Base-by-base conservation (phyloP, 2,113 vertebrate species). In the Cepphus grylle region DNA sequence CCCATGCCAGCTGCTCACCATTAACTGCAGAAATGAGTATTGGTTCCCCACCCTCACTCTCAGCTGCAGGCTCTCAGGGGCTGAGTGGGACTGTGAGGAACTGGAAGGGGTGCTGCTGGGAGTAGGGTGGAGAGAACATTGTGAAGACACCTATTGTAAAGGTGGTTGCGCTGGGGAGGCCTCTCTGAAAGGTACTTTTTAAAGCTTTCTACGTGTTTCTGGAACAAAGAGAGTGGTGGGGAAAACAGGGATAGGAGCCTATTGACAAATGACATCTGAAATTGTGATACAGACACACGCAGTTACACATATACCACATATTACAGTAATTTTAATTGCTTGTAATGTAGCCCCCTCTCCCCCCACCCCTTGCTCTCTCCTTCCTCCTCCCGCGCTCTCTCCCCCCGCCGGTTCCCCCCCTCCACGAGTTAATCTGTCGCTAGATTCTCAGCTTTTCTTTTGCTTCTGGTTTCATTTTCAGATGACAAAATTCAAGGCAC, bases 401-500 rank as follows among this genome's bases (percentile, higher is more conserved):
- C 45, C 80, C 92, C 80, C 70, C 5, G 30, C 72, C 63, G 22
- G 29, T 32, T 18, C 30, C 9, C 5, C 15, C 23, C 45, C 50
- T 10, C 88, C 84, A 66, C 69, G 87, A 95, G 97, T 98, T 98
- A 98, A 98, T 98, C 98, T 98, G 98, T 98, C 98, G 98, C 98
- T 98, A 97, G 97, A 98, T 98, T 98, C 98, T 97, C 97, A 97
- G 98, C 98, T 98, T 98, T 97, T 97, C 98, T 98, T 98, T 96
- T 98, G 98, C 98, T 98, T 98, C 98, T 98, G 98, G 98, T 99
- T 99, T 99, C 98, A 99, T 99, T 99, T 98, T 98, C 98, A 98
- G 97, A 98, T 98, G 98, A 98, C 98, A 98, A 98, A 98, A 98
- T 98, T 98, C 98, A 98, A 98, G 98, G 98, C 98, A 98, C 98